Base-by-base conservation (phyloP, 2,888 invertebrate genomes). In the Acholoe squamosa region DNA sequence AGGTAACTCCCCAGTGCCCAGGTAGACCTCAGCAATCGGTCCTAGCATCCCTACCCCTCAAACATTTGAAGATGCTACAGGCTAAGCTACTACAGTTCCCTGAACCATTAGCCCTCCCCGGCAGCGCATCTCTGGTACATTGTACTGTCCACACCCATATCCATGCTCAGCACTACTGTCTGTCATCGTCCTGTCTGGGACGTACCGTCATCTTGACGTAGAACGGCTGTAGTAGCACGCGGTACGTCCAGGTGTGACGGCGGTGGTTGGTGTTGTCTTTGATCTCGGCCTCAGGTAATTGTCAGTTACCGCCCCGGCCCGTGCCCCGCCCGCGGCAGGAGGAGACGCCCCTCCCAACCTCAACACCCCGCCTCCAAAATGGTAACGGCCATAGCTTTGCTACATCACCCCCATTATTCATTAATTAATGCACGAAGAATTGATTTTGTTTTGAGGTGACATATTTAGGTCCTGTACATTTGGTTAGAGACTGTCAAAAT, bases 151-250 rank as follows among this genome's bases (percentile, higher is more conserved):
- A 19, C 22, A 61, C 61, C 14, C 71, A 3, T n/a, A 25, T 16
- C 25, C 71, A 28, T 28, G 61, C 28, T 5, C n/a, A n/a, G n/a
- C 67, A 7, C 71, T 28, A 71, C 28, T 7, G 25, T 61, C 61
- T 61, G 61, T 28, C 71, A 71, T 71, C 71, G 28, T n/a, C 28
- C 28, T 28, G 71, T 71, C 71, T 71, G 71, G 7, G 71, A 71
- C 71, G 71, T n/a, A 22, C 19, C 71, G 31, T 19, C 61, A n/a
- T 14, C 12, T 0, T 61, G 61, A 61, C 61, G 61, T 61, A 61
- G 3, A 61, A 61, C 61, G 61, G 61, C 61, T n/a, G 61, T 61
- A 61, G n/a, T n/a, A n/a, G 19, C 61, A 61, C 43, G 10, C 43
- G 43, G 43, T 3, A 61, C 61, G n/a, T 5, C n/a, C 22, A 61